Evolutionary conservation across 2,888 invertebrate genomes (phyloP).

Genomic region (Aporophyla nigra): DNA sequence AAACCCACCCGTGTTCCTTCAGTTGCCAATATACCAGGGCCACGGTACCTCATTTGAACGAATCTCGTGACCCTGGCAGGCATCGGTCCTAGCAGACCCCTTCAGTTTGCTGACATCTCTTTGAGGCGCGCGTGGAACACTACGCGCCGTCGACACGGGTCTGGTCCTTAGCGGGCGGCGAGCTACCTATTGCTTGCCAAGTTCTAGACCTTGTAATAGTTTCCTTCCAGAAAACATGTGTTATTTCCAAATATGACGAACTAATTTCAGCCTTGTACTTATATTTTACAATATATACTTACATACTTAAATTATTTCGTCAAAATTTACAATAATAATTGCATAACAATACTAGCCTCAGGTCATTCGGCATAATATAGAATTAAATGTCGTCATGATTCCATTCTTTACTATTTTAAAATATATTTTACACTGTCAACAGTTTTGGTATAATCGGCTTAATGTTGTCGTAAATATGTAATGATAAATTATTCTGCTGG

Average conservation of each 20-base stretch:
- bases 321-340: constrained; percentile 9
- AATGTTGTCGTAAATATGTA: background rate
- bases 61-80: too few relatives aligned
- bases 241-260: constrained; percentile 3
- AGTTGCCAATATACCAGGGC: too few relatives aligned
- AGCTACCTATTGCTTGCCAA: too few relatives aligned
- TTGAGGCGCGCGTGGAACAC: too few relatives aligned
- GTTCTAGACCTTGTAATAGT: too few relatives aligned
- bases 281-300: constrained; percentile 25
- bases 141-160: too few relatives aligned
- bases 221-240: background rate
- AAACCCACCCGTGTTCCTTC: too few relatives aligned
- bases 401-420: background rate
- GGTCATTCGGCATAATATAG: background rate
- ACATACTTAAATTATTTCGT: constrained; percentile 5
- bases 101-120: too few relatives aligned
- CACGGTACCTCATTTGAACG: too few relatives aligned
- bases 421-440: constrained; percentile 3
- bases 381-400: background rate
- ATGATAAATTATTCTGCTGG: background rate
- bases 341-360: background rate
- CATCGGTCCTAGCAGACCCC: too few relatives aligned
- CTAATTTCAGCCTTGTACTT: constrained; percentile 17
- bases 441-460: constrained; percentile 35
- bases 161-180: too few relatives aligned